Evolutionary conservation across 1,140 invertebrate genomes (phyloP).

Genomic region (Caenorhabditis inopinata): DNA sequence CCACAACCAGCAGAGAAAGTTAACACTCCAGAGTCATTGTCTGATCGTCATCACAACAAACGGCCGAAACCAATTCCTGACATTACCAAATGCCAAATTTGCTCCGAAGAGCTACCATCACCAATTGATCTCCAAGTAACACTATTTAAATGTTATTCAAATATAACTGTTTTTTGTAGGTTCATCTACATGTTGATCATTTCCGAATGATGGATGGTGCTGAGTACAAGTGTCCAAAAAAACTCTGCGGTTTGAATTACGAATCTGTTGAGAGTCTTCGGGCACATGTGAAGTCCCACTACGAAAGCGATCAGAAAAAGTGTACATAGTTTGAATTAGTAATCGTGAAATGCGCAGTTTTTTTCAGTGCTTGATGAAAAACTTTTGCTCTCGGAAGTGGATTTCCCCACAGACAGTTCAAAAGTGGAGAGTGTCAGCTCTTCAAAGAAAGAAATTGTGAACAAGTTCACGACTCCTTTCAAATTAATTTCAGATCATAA

Average conservation of each 20-base stretch:
- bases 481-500: background rate
- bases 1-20: background rate
- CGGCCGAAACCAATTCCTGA: constrained; percentile 15
- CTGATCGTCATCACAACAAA: background rate
- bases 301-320: background rate
- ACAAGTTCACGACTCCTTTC: constrained; percentile 2
- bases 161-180: background rate
- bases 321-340: background rate
- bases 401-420: background rate
- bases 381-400: background rate
- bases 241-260: constrained; percentile 45
- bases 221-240: constrained; percentile 46
- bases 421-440: background rate
- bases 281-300: constrained; percentile 44
- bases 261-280: constrained; percentile 45
- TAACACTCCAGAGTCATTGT: background rate
- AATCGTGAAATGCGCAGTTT: background rate
- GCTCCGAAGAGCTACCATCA: background rate
- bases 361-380: background rate
- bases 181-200: constrained; percentile 50
- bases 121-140: constrained; percentile 19
- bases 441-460: background rate
- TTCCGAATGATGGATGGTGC: constrained; percentile 46
- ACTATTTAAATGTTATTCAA: background rate
- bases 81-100: background rate